A percentile compares a stretch with the other conserved stretches of the same genome.
These are phyloP conservation scores for Venturia canescens DNA, from an alignment of 1,140 invertebrate genomes.

Conservation along the genomic window DNA sequence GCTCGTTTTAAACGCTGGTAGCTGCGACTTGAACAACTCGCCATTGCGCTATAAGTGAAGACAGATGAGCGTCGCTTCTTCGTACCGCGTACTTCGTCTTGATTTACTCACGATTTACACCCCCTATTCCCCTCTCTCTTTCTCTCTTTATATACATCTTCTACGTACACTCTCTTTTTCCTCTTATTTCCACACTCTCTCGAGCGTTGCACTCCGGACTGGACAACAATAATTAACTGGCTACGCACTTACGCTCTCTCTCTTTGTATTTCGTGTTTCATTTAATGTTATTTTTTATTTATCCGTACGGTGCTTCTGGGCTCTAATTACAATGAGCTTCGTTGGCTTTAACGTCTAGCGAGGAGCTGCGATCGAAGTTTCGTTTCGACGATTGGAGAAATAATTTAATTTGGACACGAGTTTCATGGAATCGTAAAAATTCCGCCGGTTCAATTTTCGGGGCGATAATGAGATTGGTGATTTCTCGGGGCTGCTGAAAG, in stretches of 20 bases:
- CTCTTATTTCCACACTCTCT: constrained; percentile 24
- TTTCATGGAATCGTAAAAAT: no score
- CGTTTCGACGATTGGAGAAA: no score
- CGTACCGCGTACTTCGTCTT: constrained; percentile 41
- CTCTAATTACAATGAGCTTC: no score
- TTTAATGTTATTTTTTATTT: no score
- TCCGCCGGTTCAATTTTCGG: no score
- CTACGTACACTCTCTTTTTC: neutral
- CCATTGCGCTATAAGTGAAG: constrained; percentile 52
- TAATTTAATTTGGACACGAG: no score
- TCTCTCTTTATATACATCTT: constrained; percentile 5
- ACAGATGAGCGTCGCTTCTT: constrained; percentile 59
- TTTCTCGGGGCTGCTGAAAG: no score
- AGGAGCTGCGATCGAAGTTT: no score
- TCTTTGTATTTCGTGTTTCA: neutral
- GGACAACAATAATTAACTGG: constrained; percentile 17
- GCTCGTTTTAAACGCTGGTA: neutral
- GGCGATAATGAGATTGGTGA: no score
- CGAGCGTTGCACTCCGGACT: constrained; percentile 19
- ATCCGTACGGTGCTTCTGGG: no score
- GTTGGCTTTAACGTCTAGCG: no score
- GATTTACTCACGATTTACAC: constrained; percentile 43
- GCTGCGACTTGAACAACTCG: neutral
- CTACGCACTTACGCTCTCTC: neutral
- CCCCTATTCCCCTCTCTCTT: constrained; percentile 20